Percentiles rank a stretch among this genome's conserved stretches.
phyloP scores from a whole-genome alignment of 2,797 vertebrate genomes.

The Nannoperca obscura region DNA sequence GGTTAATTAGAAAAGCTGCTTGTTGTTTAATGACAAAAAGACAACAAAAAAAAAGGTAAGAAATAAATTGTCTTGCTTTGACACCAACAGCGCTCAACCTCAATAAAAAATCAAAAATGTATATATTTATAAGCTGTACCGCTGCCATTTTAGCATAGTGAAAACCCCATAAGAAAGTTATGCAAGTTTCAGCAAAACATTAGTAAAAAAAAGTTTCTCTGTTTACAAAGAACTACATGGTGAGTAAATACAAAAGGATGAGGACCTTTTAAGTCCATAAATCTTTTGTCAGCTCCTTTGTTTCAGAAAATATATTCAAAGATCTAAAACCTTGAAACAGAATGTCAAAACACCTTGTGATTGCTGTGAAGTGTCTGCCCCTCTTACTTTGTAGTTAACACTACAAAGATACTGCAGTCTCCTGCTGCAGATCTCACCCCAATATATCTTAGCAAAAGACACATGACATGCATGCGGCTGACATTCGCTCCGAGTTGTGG shows the following conservation, averaged over 20 bases:
- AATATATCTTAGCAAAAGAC: constrained; percentile 72
- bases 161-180: not conserved
- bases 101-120: too few species aligned
- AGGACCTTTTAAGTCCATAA: constrained; percentile 4
- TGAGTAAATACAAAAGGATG: not conserved
- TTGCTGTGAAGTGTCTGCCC: constrained; percentile 20
- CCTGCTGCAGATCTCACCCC: constrained; percentile 45
- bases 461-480: constrained; percentile 75
- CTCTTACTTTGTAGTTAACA: constrained; percentile 52
- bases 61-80: not conserved
- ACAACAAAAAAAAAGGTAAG: too few species aligned
- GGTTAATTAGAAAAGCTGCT: not conserved
- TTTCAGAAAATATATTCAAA: constrained; percentile 36
- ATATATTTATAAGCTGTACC: not conserved
- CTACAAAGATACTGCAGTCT: constrained; percentile 60
- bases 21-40: constrained; percentile 6
- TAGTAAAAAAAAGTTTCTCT: not conserved
- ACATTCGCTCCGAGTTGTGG: constrained; percentile 82
- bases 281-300: constrained; percentile 32
- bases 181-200: constrained; percentile 10
- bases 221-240: not conserved
- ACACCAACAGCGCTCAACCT: not conserved
- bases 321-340: constrained; percentile 52
- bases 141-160: not conserved
- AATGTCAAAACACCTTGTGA: constrained; percentile 45